Evolutionary conservation across 1,140 invertebrate genomes (phyloP).

Genomic region (Zeugodacus cucurbitae): DNA sequence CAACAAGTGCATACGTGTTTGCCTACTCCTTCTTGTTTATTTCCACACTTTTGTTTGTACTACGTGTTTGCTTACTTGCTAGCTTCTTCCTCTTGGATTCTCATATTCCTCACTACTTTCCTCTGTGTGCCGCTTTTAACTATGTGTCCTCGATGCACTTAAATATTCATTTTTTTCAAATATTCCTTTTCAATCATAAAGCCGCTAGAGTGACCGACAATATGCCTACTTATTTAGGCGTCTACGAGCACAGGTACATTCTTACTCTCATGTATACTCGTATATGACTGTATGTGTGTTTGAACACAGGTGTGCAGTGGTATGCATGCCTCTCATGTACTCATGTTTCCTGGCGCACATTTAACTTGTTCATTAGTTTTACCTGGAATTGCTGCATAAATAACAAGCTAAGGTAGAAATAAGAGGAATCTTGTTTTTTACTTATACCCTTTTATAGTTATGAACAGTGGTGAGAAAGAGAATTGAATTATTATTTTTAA

Average conservation of each 20-base stretch:
- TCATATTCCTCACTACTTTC: neutral
- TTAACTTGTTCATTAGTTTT: conserved; percentile 23
- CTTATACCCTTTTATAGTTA: no score
- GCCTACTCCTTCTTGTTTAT: neutral
- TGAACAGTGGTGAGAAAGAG: no score
- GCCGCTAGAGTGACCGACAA: neutral
- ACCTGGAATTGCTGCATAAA: conserved; percentile 6
- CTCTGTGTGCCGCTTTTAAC: neutral
- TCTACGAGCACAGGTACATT: neutral
- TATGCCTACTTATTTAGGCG: neutral
- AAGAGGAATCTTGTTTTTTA: neutral
- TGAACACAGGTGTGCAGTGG: neutral
- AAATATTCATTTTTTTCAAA: neutral
- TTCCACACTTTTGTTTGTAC: neutral
- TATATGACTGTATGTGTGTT: neutral
- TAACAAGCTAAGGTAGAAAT: neutral
- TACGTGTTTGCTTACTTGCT: neutral
- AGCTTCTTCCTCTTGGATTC: neutral
- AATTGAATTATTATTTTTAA: no score
- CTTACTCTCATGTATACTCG: neutral
- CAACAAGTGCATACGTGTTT: neutral
- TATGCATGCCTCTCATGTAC: neutral
- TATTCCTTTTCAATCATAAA: neutral
- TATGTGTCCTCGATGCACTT: neutral
- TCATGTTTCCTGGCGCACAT: conserved; percentile 19